Conservation (phyloP, 2,797 vertebrate species). For the Hypotaenidia okinawae region DNA sequence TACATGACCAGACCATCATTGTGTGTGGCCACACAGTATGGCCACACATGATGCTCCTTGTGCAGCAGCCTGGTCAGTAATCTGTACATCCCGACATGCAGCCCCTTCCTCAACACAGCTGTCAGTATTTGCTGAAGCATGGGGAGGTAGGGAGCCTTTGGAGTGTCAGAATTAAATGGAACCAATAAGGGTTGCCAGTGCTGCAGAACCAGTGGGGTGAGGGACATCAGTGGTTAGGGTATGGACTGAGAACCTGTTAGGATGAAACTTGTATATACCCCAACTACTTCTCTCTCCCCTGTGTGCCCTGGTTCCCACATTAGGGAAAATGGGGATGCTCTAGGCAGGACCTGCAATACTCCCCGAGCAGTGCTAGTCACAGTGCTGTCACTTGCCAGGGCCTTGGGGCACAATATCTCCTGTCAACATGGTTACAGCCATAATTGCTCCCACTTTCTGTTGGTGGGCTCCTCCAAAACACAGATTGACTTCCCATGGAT, state of each 20-base stretch:
- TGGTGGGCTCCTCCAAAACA: neutral
- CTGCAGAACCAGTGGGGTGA: neutral
- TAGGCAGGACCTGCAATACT: neutral
- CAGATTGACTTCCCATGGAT: neutral
- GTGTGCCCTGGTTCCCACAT: neutral
- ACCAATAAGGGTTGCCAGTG: neutral
- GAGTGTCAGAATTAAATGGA: neutral
- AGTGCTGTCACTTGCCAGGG: fast-evolving
- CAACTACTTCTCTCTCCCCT: neutral
- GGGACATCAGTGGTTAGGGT: fast-evolving
- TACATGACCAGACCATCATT: fast-evolving
- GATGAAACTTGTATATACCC: neutral
- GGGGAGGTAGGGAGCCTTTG: neutral
- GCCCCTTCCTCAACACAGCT: neutral
- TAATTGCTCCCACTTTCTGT: neutral
- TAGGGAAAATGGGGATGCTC: neutral
- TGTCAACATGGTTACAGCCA: neutral
- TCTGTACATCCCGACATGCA: neutral
- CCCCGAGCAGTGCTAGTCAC: neutral
- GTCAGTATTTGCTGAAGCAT: neutral
- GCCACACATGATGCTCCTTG: neutral
- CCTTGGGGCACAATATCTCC: neutral
- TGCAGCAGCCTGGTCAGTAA: neutral
- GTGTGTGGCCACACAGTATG: neutral
- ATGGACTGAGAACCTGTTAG: neutral